A percentile compares a stretch with the other conserved stretches of the same genome.
These are phyloP conservation scores for Nasonia giraulti DNA, from an alignment of 1,140 invertebrate species.

Conservation along the genomic window DNA sequence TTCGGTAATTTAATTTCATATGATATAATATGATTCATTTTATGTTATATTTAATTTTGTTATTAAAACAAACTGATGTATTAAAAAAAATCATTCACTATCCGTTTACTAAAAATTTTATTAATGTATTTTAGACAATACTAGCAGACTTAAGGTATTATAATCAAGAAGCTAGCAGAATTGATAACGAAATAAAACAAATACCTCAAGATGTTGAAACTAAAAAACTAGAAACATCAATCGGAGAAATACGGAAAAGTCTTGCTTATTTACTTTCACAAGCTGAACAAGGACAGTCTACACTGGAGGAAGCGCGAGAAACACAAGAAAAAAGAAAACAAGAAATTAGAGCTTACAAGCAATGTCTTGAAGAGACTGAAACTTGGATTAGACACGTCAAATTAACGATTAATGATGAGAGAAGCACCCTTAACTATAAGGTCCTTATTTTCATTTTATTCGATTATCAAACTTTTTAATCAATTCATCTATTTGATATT, in stretches of 20 bases:
- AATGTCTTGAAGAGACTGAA: constrained; percentile 79
- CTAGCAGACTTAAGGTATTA: constrained; percentile 77
- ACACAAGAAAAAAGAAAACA: constrained; percentile 75
- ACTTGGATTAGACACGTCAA: constrained; percentile 74
- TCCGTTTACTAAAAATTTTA: constrained; percentile 23
- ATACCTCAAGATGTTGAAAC: constrained; percentile 75
- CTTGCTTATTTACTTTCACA: constrained; percentile 77
- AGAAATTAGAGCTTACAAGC: constrained; percentile 77
- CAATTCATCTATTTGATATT: not conserved
- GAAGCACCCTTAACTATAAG: constrained; percentile 57
- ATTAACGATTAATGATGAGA: constrained; percentile 58
- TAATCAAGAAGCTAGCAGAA: constrained; percentile 74
- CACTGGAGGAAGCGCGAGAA: constrained; percentile 76
- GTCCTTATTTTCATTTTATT: constrained; percentile 50
- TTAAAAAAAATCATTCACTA: constrained; percentile 28
- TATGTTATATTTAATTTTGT: not conserved
- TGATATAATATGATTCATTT: not conserved
- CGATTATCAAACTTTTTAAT: not conserved
- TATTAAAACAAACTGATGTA: not conserved
- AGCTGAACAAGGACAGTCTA: constrained; percentile 76
- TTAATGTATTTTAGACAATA: constrained; percentile 72
- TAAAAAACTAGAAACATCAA: constrained; percentile 71
- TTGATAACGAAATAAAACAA: constrained; percentile 74
- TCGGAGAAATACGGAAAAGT: constrained; percentile 73
- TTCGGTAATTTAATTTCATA: constrained; percentile 72